Conservation (phyloP, 1,140 invertebrate species). For the Drosophila grimshawi region DNA sequence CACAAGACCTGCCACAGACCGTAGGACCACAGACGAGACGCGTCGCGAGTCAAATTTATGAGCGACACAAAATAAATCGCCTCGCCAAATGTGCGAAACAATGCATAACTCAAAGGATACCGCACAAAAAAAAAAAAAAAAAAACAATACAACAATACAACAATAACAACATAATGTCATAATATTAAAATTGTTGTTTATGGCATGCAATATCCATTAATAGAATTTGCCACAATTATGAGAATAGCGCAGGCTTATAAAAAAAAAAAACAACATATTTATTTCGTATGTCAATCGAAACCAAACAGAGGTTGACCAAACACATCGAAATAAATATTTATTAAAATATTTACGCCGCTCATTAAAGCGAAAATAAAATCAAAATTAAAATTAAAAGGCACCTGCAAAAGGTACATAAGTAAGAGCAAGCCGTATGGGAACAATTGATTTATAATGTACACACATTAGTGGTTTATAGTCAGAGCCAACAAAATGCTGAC, state of each 20-base stretch:
- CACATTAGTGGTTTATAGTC: slow-evolving; percentile 11
- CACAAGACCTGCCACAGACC: slow-evolving; percentile 62
- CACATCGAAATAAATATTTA: slow-evolving; percentile 16
- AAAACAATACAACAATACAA: slow-evolving; percentile 4
- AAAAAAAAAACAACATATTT: background rate
- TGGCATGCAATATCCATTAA: slow-evolving; percentile 50
- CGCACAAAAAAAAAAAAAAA: background rate
- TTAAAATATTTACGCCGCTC: slow-evolving; percentile 1
- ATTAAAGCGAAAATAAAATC: slow-evolving; percentile 1
- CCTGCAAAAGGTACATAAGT: background rate
- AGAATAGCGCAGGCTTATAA: background rate
- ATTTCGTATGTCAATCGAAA: slow-evolving; percentile 14
- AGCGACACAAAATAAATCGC: slow-evolving; percentile 75
- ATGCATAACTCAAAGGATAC: slow-evolving; percentile 69
- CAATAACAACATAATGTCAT: slow-evolving; percentile 26
- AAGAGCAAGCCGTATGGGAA: slow-evolving; percentile 1
- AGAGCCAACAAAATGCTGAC: slow-evolving; percentile 17
- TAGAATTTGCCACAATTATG: slow-evolving; percentile 57
- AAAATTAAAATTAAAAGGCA: background rate
- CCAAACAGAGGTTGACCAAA: slow-evolving; percentile 24
- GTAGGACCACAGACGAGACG: slow-evolving; percentile 16
- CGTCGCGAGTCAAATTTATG: slow-evolving; percentile 65
- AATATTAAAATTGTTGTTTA: slow-evolving; percentile 47
- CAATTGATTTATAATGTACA: slow-evolving; percentile 13
- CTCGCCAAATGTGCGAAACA: slow-evolving; percentile 79